phyloP scores from a whole-genome alignment of 2,888 invertebrate species.

The Tribolium freemani region DNA sequence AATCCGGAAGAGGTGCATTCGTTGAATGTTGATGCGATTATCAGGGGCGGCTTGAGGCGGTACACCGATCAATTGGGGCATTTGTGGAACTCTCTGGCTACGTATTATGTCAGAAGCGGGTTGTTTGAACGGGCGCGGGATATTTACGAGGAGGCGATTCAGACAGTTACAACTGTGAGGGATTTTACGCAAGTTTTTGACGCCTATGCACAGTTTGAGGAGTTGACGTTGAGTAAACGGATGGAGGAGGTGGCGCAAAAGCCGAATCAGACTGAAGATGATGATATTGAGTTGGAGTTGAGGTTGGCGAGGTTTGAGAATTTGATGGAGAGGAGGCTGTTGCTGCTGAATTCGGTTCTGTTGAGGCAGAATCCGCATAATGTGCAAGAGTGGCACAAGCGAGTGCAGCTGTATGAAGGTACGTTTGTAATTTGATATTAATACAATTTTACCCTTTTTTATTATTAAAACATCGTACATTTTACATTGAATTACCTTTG shows the following conservation, averaged over 20 bases:
- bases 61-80: slow-evolving; percentile 98
- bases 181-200: slow-evolving; percentile 99
- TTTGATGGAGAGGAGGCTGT: slow-evolving; percentile 93
- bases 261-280: slow-evolving; percentile 81
- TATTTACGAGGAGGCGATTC: slow-evolving; percentile 98
- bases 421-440: not conserved
- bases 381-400: slow-evolving; percentile 98
- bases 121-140: slow-evolving; percentile 97
- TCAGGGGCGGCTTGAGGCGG: slow-evolving; percentile 93
- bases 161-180: slow-evolving; percentile 96
- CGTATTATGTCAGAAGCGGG: slow-evolving; percentile 97
- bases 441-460: too few species aligned
- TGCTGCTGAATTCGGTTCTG: slow-evolving; percentile 96
- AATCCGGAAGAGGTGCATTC: slow-evolving; percentile 95
- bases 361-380: slow-evolving; percentile 99
- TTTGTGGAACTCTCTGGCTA: slow-evolving; percentile 98
- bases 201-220: slow-evolving; percentile 99
- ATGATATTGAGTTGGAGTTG: slow-evolving; percentile 87
- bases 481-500: too few species aligned
- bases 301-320: slow-evolving; percentile 93
- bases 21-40: slow-evolving; percentile 97
- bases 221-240: slow-evolving; percentile 90
- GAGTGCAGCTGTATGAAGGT: slow-evolving; percentile 94
- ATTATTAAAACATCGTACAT: too few species aligned
- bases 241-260: slow-evolving; percentile 84